phyloP scores from a whole-genome alignment of 2,888 invertebrate genomes.

The Pardosa pseudoannulata region DNA sequence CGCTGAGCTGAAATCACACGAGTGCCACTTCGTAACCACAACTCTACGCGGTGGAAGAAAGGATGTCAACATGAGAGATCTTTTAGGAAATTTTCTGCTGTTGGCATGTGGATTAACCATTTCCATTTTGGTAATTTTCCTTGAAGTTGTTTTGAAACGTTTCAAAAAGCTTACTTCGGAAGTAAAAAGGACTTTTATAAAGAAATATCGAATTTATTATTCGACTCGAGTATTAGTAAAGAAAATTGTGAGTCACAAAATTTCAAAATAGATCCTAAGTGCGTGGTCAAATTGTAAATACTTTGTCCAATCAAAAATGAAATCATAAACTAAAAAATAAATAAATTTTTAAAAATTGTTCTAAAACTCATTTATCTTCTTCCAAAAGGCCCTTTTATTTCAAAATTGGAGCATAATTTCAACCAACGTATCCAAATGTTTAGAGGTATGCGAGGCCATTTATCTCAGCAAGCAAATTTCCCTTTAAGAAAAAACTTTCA shows the following conservation, averaged over 20 bases:
- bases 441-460: too few species aligned
- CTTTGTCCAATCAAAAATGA: too few species aligned
- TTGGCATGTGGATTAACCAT: not conserved
- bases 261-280: not conserved
- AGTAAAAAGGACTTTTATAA: not conserved
- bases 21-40: conserved; percentile 46
- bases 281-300: too few species aligned
- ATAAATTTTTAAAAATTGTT: too few species aligned
- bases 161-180: not conserved
- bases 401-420: too few species aligned
- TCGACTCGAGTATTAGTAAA: not conserved
- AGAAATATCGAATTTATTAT: not conserved
- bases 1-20: conserved; percentile 39
- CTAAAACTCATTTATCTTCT: too few species aligned
- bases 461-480: too few species aligned
- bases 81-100: conserved; percentile 59
- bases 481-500: too few species aligned
- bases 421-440: too few species aligned
- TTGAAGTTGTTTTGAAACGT: conserved; percentile 1
- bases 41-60: conserved; percentile 50
- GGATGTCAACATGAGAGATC: conserved; percentile 52
- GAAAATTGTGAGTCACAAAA: not conserved
- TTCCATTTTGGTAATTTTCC: not conserved
- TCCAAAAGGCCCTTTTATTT: too few species aligned
- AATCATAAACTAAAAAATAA: too few species aligned